Base-by-base conservation (phyloP, 2,113 vertebrate genomes). In the Laticauda colubrina region DNA sequence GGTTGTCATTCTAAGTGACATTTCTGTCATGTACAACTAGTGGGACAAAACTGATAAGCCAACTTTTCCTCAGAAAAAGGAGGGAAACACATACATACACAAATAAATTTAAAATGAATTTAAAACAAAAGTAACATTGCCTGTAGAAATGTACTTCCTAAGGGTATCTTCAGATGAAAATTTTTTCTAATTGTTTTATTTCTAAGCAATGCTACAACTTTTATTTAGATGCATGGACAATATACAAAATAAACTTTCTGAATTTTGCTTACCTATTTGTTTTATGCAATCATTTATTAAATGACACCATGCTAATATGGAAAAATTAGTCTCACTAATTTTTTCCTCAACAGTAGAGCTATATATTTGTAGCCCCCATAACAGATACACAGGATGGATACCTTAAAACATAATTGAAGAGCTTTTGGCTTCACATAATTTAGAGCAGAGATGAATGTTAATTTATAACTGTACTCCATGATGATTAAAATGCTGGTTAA, bases 11-110 rank as follows among this genome's bases (percentile, higher is more conserved):
- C 95, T 94, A 94, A 95, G 95, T 97, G 96, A 96, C 96, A 96
- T 97, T 97, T 96, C 95, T 97, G 96, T 95, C 96, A 96, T 95
- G 96, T 96, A 96, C 96, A 96, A 94, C 95, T 94, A 91, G 94
- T 96, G 96, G 96, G 96, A 96, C 96, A 96, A 96, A 97, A 96
- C 95, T 97, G 96, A 96, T 96, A 96, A 95, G 91, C 96, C 93
- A 95, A 92, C 93, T 96, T 95, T 95, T 94, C 95, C 85, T 96
- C 93, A 94, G 29, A 93, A 94, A 69, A 94, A n/a, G 75, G 75
- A 81, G 34, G 18, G 34, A 81, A 43, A 43, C 34, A 81, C 3
- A n/a, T 15, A 95, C 20, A 86, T 48, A 34, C 3, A 34, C 29
- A 56, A 39, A 56, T 10, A 43, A 81, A 81, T 81, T 81, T 43